Evolutionary conservation across 1,140 invertebrate species (phyloP).

Genomic region (Drosophila bocki): DNA sequence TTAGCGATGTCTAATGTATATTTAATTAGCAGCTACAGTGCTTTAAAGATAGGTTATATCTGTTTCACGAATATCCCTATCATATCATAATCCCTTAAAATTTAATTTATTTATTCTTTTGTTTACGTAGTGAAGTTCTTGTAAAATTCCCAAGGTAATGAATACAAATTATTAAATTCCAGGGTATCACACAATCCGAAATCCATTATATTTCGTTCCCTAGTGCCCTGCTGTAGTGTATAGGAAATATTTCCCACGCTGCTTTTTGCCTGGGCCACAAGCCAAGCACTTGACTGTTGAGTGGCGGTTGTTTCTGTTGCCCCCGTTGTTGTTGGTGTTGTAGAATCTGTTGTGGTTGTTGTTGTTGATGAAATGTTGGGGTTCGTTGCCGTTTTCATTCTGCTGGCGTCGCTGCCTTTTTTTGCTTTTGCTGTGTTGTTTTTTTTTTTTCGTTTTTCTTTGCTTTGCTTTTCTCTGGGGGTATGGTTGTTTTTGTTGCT

Average conservation of each 20-base stretch:
- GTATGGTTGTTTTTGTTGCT: not conserved
- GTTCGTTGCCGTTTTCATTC: constrained; percentile 57
- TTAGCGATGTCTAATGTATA: no score
- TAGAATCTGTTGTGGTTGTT: constrained; percentile 18
- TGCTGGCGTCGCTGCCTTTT: constrained; percentile 13
- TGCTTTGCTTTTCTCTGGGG: constrained; percentile 11
- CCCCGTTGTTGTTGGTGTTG: constrained; percentile 25
- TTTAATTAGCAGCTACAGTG: no score
- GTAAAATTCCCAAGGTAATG: not conserved
- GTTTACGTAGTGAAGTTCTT: no score
- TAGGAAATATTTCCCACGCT: constrained; percentile 80
- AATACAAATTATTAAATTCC: no score
- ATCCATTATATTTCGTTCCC: constrained; percentile 7
- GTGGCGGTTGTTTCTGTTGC: constrained; percentile 59
- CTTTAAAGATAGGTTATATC: no score
- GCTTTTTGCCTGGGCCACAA: constrained; percentile 74
- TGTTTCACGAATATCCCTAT: no score
- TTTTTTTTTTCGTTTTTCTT: constrained; percentile 1
- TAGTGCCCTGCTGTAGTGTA: constrained; percentile 32
- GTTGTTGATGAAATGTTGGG: constrained; percentile 54
- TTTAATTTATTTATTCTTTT: no score
- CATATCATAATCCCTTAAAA: no score
- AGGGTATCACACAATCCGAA: constrained; percentile 11
- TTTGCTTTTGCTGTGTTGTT: constrained; percentile 6
- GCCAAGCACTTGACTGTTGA: constrained; percentile 80